Conservation (phyloP, 53 echinoderm and acorn worm species). For the Apostichopus leukothele region DNA sequence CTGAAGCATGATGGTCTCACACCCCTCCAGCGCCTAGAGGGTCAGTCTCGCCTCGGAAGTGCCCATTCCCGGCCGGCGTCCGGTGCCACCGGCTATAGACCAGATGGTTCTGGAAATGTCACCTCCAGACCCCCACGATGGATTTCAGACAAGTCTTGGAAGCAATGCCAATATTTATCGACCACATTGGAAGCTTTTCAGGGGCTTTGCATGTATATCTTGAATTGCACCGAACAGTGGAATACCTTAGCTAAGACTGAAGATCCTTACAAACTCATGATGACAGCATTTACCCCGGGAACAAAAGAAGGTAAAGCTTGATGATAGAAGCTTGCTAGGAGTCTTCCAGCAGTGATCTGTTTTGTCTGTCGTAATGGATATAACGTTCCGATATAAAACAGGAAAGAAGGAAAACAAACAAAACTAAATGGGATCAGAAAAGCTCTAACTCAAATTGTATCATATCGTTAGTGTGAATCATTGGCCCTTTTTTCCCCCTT, state of each 20-base stretch:
- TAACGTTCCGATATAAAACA: too few species aligned
- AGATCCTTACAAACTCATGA: conserved; percentile 75
- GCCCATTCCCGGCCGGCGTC: conserved; percentile 62
- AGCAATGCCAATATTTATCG: conserved; percentile 97
- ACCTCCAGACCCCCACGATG: conserved; percentile 89
- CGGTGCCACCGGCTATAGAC: conserved; percentile 41
- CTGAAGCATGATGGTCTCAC: conserved; percentile 93
- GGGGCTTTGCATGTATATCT: conserved; percentile 87
- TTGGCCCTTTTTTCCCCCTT: too few species aligned
- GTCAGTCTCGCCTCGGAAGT: conserved; percentile 58
- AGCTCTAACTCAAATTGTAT: too few species aligned
- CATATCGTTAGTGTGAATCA: too few species aligned
- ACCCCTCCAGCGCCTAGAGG: conserved; percentile 93
- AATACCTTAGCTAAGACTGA: conserved; percentile 63
- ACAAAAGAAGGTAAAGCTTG: not conserved
- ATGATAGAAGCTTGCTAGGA: too few species aligned
- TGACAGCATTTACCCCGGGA: not conserved
- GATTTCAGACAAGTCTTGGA: conserved; percentile 93
- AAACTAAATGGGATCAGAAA: too few species aligned
- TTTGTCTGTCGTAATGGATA: too few species aligned
- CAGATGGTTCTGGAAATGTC: conserved; percentile 43
- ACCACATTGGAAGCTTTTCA: conserved; percentile 70
- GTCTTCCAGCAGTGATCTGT: too few species aligned
- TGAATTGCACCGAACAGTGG: conserved; percentile 86
- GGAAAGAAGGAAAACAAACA: too few species aligned